A percentile compares a stretch with the other conserved stretches of the same genome.
phyloP scores from a whole-genome alignment of 1,140 invertebrate genomes.

The Meteorus sp. region DNA sequence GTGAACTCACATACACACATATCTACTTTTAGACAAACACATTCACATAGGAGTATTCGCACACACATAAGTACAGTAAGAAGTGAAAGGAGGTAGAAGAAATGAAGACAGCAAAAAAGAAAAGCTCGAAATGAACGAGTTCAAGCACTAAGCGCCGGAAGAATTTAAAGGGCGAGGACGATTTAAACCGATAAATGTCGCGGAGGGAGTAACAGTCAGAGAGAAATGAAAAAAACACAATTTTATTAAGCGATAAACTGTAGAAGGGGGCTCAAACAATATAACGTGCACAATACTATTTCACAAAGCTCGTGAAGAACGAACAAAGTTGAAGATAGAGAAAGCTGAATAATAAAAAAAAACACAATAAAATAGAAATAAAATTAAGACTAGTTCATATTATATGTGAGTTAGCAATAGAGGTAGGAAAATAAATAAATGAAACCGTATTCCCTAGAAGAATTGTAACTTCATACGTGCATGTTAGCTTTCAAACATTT shows the following conservation, averaged over 20 bases:
- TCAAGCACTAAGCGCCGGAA: not conserved
- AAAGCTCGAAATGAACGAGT: constrained; percentile 4
- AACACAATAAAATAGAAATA: not conserved
- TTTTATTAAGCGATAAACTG: constrained; percentile 22
- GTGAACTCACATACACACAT: not conserved
- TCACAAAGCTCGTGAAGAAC: constrained; percentile 12
- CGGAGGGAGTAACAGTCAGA: not conserved
- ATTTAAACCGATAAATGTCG: constrained; percentile 17
- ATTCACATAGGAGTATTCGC: too few relatives aligned
- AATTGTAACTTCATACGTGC: constrained; percentile 14
- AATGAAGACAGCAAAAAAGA: too few relatives aligned
- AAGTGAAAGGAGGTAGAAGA: too few relatives aligned
- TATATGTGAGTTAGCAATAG: too few relatives aligned
- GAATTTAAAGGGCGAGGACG: constrained; percentile 4
- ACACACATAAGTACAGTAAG: too few relatives aligned
- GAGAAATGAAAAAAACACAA: constrained; percentile 5
- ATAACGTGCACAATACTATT: constrained; percentile 7
- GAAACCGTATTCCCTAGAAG: not conserved
- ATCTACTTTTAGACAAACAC: too few relatives aligned
- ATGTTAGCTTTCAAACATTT: not conserved
- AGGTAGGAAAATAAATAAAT: not conserved
- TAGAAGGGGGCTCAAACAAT: not conserved
- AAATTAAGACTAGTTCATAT: not conserved
- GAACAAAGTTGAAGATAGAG: constrained; percentile 5
- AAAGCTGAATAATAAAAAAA: constrained; percentile 1